Evolutionary conservation across 2,888 invertebrate genomes (phyloP).

Genomic region (Volucella bombylans): DNA sequence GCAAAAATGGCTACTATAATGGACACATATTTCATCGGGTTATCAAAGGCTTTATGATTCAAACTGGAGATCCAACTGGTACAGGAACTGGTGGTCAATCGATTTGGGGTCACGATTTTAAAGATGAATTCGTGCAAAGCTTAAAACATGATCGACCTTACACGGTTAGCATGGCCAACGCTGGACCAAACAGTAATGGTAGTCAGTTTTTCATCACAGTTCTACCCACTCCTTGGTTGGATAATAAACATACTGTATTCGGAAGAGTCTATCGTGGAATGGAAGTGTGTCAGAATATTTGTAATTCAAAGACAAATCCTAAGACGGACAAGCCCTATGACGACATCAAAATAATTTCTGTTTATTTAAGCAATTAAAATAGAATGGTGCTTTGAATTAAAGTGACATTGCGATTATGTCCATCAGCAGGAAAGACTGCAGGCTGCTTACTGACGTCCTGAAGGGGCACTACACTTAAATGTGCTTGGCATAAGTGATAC

Average conservation of each 20-base stretch:
- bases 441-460: too few species aligned
- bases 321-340: constrained; percentile 99
- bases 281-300: constrained; percentile 98
- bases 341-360: constrained; percentile 94
- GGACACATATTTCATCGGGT: constrained; percentile 93
- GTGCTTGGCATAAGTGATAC: too few species aligned
- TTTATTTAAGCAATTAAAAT: constrained; percentile 81
- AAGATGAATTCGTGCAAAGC: constrained; percentile 96
- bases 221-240: constrained; percentile 98
- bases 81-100: constrained; percentile 99
- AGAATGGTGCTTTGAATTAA: background rate
- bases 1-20: too few species aligned
- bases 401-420: background rate
- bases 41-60: constrained; percentile 91
- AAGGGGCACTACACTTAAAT: too few species aligned
- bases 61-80: constrained; percentile 88
- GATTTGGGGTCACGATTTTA: constrained; percentile 99
- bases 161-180: constrained; percentile 99
- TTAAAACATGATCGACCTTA: constrained; percentile 98
- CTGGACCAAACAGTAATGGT: constrained; percentile 98
- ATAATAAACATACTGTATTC: constrained; percentile 99
- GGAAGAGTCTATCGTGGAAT: constrained; percentile 96
- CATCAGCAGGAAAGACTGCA: too few species aligned
- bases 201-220: constrained; percentile 99
- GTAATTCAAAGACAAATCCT: constrained; percentile 96